phyloP scores from a whole-genome alignment of 2,797 vertebrate species.

The Cryptoprocta ferox region DNA sequence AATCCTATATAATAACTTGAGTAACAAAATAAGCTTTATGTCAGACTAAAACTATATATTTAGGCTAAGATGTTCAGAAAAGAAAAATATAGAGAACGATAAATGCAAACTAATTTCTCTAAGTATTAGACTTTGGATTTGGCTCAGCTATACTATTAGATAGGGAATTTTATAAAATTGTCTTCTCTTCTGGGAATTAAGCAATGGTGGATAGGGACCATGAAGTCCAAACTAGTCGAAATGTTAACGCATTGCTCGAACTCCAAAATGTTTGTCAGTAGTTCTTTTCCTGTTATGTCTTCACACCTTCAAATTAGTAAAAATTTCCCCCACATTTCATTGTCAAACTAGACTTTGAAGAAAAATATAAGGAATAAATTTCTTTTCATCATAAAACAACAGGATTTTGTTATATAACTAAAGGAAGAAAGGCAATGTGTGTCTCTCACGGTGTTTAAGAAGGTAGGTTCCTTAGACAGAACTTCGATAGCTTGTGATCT shows the following conservation, averaged over 20 bases:
- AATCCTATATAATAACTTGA: slow-evolving; percentile 60
- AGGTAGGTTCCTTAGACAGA: not conserved
- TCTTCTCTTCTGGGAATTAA: not conserved
- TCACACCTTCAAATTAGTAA: not conserved
- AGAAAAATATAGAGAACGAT: slow-evolving; percentile 46
- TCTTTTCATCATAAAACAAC: not conserved
- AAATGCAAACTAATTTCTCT: slow-evolving; percentile 52
- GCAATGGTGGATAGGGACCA: not conserved
- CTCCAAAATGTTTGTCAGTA: not conserved
- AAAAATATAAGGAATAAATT: slow-evolving; percentile 7
- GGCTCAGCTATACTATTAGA: not conserved
- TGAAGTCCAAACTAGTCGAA: not conserved
- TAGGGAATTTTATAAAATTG: not conserved
- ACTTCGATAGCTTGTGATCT: not conserved
- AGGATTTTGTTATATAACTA: not conserved
- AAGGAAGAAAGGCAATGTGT: not conserved
- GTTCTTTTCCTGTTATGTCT: slow-evolving; percentile 3
- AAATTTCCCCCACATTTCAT: not conserved
- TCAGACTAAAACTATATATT: slow-evolving; percentile 59
- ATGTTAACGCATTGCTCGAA: not conserved
- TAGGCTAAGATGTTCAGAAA: not conserved
- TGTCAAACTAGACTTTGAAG: slow-evolving; percentile 35
- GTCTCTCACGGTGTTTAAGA: not conserved
- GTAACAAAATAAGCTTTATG: slow-evolving; percentile 39
- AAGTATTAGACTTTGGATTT: slow-evolving; percentile 35